Evolutionary conservation across 2,888 invertebrate species (phyloP), one percentile per base, ranked within the genome.

Genomic region (Synergus laeviventris): DNA sequence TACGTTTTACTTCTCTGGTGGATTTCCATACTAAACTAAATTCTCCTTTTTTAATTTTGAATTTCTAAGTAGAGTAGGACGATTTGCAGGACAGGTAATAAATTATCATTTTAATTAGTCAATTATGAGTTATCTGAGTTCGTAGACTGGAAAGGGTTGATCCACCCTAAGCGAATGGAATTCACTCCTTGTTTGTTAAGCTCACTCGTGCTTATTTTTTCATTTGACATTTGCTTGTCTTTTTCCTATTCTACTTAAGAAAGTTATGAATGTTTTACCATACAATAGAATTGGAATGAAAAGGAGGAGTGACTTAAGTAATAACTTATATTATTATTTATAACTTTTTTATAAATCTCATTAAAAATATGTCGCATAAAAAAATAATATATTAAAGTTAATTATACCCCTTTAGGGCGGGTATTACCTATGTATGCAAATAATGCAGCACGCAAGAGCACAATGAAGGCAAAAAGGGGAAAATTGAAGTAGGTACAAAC

Each of bases 51-150:
- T 49, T 18, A 31, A n/a, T 70, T 49, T 31, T 70, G 2, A 70
- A 70, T 70, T 70, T 36, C 4, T 3, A 70, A 70, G 49, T 49
- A 31, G 24, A 45, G 49, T 18, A 9, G 36, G 45, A 70, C 18
- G 45, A 49, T 49, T 45, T 49, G 24, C 31, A n/a, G 24, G 45
- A 45, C n/a, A 31, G 12, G 49, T 70, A 70, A 70, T 49, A 70
- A 70, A 70, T 70, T 49, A 70, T 70, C 70, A 70, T 70, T 49
- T 70, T 70, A 70, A 70, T 70, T 49, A 70, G n/a, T 70, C 11
- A 70, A 70, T 70, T 70, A 70, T 70, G 49, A 70, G 70, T 70
- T 49, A 70, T 70, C 49, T 31, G 49, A 70, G 49, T 31, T 1
- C 16, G 49, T 31, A 49, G 45, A 24, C 70, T 49, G 31, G n/a